Conservation (phyloP, 2,888 invertebrate genomes). For the Cryptophagus acutangulus region DNA sequence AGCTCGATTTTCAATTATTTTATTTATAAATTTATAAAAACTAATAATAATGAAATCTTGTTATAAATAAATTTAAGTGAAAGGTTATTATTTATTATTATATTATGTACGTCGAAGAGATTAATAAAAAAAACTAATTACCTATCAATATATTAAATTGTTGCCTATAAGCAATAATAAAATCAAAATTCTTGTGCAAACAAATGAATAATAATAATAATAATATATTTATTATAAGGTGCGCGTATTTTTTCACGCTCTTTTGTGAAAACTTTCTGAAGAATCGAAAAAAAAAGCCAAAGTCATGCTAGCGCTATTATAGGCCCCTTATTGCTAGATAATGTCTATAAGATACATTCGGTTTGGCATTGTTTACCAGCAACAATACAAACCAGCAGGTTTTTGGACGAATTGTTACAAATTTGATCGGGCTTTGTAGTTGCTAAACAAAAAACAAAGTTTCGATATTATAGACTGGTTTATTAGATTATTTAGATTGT, state of each 20-base stretch:
- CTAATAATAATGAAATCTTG: slow-evolving; percentile 1
- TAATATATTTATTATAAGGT: background rate
- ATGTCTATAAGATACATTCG: too few species aligned
- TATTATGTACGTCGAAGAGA: background rate
- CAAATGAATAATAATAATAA: background rate
- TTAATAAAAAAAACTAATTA: background rate
- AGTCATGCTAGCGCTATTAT: slow-evolving; percentile 3
- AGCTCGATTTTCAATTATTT: too few species aligned
- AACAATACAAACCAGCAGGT: slow-evolving; percentile 3
- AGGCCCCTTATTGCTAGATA: too few species aligned
- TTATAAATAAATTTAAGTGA: background rate
- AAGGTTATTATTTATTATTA: slow-evolving; percentile 1
- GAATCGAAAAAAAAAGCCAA: slow-evolving; percentile 2
- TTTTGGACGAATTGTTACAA: too few species aligned
- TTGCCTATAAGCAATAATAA: too few species aligned
- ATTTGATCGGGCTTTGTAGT: too few species aligned
- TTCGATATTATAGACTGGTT: too few species aligned
- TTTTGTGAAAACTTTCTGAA: slow-evolving; percentile 1
- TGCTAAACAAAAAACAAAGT: too few species aligned
- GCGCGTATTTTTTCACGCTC: slow-evolving; percentile 2
- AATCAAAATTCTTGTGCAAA: too few species aligned
- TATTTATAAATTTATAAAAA: too few species aligned
- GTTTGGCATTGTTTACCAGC: slow-evolving; percentile 4
- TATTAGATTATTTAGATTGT: too few species aligned
- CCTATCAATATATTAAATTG: background rate